These are phyloP conservation scores for Sisyra nigra DNA, from an alignment of 2,888 invertebrate species.

Conservation along the genomic window DNA sequence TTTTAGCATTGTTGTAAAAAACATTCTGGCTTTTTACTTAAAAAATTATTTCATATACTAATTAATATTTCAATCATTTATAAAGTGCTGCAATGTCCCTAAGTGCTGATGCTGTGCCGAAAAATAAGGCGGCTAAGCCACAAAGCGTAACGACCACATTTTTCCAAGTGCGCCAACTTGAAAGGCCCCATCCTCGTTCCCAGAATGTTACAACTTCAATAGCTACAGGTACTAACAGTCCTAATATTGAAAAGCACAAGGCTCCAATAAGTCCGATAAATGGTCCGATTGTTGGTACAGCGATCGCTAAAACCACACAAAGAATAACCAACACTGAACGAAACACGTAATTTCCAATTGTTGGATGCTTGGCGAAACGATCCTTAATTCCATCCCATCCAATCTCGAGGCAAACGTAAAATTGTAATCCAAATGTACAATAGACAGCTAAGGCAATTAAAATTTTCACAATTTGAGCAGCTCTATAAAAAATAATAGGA, in stretches of 20 bases:
- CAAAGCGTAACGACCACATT: constrained; percentile 57
- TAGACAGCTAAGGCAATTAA: constrained; percentile 81
- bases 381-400: constrained; percentile 73
- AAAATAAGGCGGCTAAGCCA: constrained; percentile 64
- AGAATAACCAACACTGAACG: constrained; percentile 46
- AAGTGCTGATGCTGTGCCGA: constrained; percentile 58
- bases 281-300: constrained; percentile 75
- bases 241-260: constrained; percentile 81
- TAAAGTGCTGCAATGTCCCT: constrained; percentile 35
- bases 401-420: constrained; percentile 90
- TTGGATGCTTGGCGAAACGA: constrained; percentile 46
- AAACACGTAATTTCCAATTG: constrained; percentile 59
- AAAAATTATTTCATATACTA: background rate
- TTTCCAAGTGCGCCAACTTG: constrained; percentile 61
- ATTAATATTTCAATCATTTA: background rate
- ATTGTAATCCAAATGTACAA: constrained; percentile 90
- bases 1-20: background rate
- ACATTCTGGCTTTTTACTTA: background rate
- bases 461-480: constrained; percentile 73
- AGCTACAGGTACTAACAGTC: constrained; percentile 71
- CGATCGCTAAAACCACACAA: constrained; percentile 64
- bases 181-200: constrained; percentile 63
- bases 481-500: constrained; percentile 35
- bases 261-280: constrained; percentile 89
- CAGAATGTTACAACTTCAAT: constrained; percentile 77